Evolutionary conservation across 2,113 vertebrate genomes (phyloP).

Genomic region (Corapipo altera): DNA sequence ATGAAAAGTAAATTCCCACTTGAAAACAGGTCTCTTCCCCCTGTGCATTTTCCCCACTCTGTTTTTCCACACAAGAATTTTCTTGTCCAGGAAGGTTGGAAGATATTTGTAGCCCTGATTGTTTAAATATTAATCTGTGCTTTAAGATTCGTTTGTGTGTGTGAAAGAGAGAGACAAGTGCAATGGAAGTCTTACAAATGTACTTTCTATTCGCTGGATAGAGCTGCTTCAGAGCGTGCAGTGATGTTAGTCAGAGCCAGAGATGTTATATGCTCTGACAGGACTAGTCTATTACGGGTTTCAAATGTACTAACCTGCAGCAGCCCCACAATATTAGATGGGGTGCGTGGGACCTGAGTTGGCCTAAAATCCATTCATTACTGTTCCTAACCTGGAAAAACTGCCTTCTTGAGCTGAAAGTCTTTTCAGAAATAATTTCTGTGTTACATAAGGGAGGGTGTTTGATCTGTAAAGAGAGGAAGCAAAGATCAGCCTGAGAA

Average conservation of each 20-base stretch:
- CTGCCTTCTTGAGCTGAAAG: constrained; percentile 14
- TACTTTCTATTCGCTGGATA: not conserved
- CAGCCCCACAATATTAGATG: constrained; percentile 9
- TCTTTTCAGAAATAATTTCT: constrained; percentile 10
- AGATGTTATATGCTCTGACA: constrained; percentile 46
- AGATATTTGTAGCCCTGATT: constrained; percentile 6
- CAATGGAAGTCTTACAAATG: constrained; percentile 26
- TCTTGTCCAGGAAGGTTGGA: not conserved
- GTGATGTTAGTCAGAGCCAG: not conserved
- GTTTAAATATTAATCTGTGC: constrained; percentile 51
- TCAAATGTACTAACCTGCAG: constrained; percentile 47
- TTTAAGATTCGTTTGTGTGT: not conserved
- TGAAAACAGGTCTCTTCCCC: not conserved
- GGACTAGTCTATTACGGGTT: constrained; percentile 26
- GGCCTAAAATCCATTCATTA: constrained; percentile 33
- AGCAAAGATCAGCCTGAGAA: not conserved
- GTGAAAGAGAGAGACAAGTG: not conserved
- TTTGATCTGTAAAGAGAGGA: not conserved
- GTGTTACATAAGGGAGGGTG: not conserved
- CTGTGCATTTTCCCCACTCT: not conserved
- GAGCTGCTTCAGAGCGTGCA: not conserved
- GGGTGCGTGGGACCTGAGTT: not conserved
- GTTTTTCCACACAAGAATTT: not conserved
- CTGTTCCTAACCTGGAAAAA: constrained; percentile 11
- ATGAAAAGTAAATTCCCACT: constrained; percentile 26